Evolutionary conservation across 2,888 invertebrate genomes (phyloP), one percentile per base, ranked within the genome.

Genomic region (Agrochola macilenta): DNA sequence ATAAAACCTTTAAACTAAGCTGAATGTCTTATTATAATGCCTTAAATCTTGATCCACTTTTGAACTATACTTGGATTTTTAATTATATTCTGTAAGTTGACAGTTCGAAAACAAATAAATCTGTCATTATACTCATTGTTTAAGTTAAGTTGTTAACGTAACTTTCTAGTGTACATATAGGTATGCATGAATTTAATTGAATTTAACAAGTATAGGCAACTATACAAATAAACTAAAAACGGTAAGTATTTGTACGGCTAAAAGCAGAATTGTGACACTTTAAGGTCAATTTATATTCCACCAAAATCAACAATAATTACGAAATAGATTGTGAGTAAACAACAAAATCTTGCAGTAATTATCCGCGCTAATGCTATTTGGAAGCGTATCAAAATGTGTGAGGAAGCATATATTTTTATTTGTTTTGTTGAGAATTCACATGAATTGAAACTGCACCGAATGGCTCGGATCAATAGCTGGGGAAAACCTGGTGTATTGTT

Each of bases 331-430:
- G 1, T 43, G 23, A 43, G 14, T 14, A n/a, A 43, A 72, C 58
- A 35, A 35, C 4, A 23, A 49, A 43, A 39, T 46, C 12, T 39
- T 75, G 23, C 8, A 30, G 17, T n/a, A 17, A 39, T 43, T 23
- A 12, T n/a, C 52, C 30, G 8, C 35, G n/a, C 8, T n/a, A 52
- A 35, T n/a, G 17, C 5, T 49, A 64, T 30, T 76, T 76, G 57
- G 58, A 78, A 57, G n/a, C 26, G 66, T 49, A n/a, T 58, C 78
- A 65, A 76, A 78, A 43, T 57, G 5, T 58, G 46, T n/a, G 57
- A 57, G 9, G 30, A 20, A 57, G 46, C 20, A n/a, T 35, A 46
- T 35, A 49, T 57, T 46, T 76, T 54, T 54, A 35, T 76, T 76
- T 52, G 20, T 76, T n/a, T 35, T 35, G 35, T 35, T 9, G 30